Base-by-base conservation (phyloP, 2,113 vertebrate species). In the Lampris megalopsis region DNA sequence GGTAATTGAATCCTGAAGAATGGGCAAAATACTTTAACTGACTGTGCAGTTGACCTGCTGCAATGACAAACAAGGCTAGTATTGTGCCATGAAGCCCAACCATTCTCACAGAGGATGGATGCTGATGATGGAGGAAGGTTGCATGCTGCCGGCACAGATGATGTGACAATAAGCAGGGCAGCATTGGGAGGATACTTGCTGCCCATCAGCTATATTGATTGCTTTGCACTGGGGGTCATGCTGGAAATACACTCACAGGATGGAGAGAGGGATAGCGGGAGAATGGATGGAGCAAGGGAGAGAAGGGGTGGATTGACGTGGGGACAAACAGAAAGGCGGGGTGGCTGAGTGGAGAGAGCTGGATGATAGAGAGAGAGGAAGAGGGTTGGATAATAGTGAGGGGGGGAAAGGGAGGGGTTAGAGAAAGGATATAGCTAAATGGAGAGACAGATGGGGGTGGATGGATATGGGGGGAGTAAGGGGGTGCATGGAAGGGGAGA, bases 171-270 rank as follows among this genome's bases (percentile, higher is more conserved):
- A 76, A 84, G 80, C 68, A 11, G 72, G 24, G 9, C 58, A 70
- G 71, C 24, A 52, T 68, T 69, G 63, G 40, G 64, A 63, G 68
- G 52, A 52, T 70, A 77, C 81, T 75, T 38, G 0, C 61, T 73
- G 73, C 61, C 74, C 57, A 82, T 90, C 80, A 66, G 73, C 63
- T 60, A 62, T 85, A 90, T 92, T 66, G 90, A 92, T 90, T 11
- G 79, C 57, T 37, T 37, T 48, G 57, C 35, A 52, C 6, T 4
- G 8, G 40, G 60, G 62, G 79, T 62, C 3, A 64, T 43, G 49
- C 53, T 73, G 61, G 62, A 68, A 78, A 38, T 37, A 38, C 45
- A 35, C 66, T 53, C 43, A 67, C 45, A 35, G 59, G 68, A 60
- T 47, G 24, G 68, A 65, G 66, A 8, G 38, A 8, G 63, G 54